Evolutionary conservation across 2,888 invertebrate species (phyloP).

Genomic region (Rugalucina vietnamica): DNA sequence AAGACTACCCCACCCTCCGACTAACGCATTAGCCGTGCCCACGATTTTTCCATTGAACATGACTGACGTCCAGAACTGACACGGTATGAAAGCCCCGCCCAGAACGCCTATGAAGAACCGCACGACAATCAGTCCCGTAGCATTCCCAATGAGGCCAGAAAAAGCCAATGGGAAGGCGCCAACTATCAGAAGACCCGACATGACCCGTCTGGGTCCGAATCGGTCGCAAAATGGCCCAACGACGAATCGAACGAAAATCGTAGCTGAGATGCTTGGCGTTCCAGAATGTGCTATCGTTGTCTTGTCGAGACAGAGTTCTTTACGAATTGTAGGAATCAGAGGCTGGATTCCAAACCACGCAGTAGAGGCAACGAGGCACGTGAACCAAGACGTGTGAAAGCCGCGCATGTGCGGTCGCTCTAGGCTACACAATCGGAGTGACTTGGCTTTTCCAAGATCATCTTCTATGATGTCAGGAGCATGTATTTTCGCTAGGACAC

Average conservation of each 20-base stretch:
- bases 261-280: conserved; percentile 37
- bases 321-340: conserved; percentile 49
- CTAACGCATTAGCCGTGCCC: conserved; percentile 48
- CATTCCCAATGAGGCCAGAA: conserved; percentile 29
- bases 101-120: conserved; percentile 42
- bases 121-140: conserved; percentile 38
- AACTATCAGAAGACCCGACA: conserved; percentile 43
- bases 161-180: conserved; percentile 47
- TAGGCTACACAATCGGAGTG: conserved; percentile 49
- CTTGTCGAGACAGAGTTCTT: conserved; percentile 40
- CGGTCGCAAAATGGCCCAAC: conserved; percentile 54
- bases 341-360: conserved; percentile 57
- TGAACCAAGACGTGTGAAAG: conserved; percentile 53
- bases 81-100: conserved; percentile 49
- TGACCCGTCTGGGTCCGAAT: conserved; percentile 43
- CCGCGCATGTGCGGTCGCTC: conserved; percentile 47
- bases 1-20: conserved; percentile 54
- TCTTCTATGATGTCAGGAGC: conserved; percentile 31
- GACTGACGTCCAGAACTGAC: conserved; percentile 50
- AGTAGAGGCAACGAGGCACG: conserved; percentile 48
- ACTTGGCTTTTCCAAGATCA: conserved; percentile 53
- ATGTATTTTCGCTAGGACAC: conserved; percentile 31
- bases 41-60: conserved; percentile 53
- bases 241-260: conserved; percentile 38
- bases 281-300: conserved; percentile 36